A percentile compares a stretch with the other conserved stretches of the same genome.
These are phyloP conservation scores for Threskiornis aethiopicus DNA, from an alignment of 2,797 vertebrate species.

Conservation along the genomic window DNA sequence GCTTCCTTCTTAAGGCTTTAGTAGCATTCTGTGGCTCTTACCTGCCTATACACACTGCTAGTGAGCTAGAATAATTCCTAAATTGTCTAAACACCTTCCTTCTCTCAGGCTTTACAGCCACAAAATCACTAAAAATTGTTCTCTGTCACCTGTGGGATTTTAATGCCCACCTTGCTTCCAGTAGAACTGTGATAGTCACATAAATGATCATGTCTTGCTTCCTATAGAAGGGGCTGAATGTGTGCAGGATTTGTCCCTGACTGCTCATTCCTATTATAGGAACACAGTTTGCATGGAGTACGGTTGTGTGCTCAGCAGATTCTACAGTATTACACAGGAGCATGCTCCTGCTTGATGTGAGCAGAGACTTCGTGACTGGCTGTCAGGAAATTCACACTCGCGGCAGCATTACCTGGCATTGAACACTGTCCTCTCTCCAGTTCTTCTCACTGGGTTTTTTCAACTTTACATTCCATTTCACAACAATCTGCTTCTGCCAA, in stretches of 20 bases:
- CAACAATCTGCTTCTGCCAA: slow-evolving; percentile 3
- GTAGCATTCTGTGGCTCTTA: neutral
- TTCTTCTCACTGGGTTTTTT: neutral
- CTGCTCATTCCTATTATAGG: neutral
- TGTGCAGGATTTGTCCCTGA: neutral
- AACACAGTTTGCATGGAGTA: neutral
- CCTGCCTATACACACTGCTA: neutral
- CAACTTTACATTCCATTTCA: slow-evolving; percentile 3
- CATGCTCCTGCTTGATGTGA: neutral
- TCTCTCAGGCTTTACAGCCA: neutral
- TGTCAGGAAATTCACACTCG: neutral
- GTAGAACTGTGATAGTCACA: neutral
- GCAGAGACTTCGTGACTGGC: neutral
- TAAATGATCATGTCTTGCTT: neutral
- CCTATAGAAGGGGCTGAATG: neutral
- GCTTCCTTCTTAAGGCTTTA: neutral
- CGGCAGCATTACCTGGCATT: neutral
- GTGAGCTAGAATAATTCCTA: neutral
- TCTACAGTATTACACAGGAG: neutral
- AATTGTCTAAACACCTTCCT: neutral
- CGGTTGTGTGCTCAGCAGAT: neutral
- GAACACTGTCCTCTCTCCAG: neutral
- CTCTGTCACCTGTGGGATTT: neutral
- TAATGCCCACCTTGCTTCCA: neutral
- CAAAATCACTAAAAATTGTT: neutral